Percentiles rank a stretch among this genome's conserved stretches.
Conservation (phyloP, 2,888 invertebrate genomes). For the Limenitis camilla region DNA sequence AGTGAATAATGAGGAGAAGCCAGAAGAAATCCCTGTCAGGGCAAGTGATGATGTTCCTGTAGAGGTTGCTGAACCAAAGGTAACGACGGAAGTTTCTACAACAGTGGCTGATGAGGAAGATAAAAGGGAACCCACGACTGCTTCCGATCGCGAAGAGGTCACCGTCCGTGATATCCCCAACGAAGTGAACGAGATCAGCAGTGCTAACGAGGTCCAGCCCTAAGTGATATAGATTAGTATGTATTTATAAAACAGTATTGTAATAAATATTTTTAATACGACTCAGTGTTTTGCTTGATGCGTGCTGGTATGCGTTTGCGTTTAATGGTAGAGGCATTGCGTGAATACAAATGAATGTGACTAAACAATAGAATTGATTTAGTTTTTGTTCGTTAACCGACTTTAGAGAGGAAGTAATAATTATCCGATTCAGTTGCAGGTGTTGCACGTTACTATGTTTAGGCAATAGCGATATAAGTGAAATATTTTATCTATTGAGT, state of each 20-base stretch:
- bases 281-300: constrained; percentile 21
- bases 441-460: no score
- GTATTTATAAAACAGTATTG: constrained; percentile 61
- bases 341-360: constrained; percentile 42
- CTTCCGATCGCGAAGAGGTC: constrained; percentile 41
- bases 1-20: constrained; percentile 14
- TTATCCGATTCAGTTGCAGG: no score
- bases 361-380: constrained; percentile 1
- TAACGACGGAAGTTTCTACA: constrained; percentile 17
- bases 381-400: background rate
- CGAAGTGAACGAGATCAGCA: constrained; percentile 23
- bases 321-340: constrained; percentile 32
- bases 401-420: no score
- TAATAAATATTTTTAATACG: constrained; percentile 60
- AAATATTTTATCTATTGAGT: no score
- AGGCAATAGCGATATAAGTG: no score
- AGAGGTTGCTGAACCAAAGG: constrained; percentile 12
- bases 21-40: constrained; percentile 8
- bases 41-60: background rate
- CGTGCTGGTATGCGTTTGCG: constrained; percentile 39
- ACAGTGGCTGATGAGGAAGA: constrained; percentile 35
- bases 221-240: constrained; percentile 63
- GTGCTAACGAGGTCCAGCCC: constrained; percentile 37
- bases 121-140: constrained; percentile 49
- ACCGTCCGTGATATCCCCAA: constrained; percentile 53